Conservation (phyloP, 1,140 invertebrate genomes). For the Cherax destructor region DNA sequence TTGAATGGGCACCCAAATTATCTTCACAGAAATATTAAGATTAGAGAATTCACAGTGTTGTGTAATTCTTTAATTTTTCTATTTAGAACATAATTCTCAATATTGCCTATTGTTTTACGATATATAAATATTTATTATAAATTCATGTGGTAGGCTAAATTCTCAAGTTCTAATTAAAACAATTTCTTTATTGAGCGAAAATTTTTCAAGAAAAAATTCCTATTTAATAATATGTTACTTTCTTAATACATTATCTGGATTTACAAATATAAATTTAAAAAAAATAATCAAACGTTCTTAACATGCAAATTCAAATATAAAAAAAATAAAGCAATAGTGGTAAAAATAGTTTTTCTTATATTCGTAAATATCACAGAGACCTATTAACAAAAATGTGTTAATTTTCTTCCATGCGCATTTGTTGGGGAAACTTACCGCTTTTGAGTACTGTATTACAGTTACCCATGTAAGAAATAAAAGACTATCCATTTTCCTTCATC, state of each 20-base stretch:
- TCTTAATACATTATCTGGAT: background rate
- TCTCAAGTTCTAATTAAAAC: background rate
- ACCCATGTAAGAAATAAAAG: background rate
- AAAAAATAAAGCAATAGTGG: background rate
- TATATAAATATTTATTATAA: slow-evolving; percentile 14
- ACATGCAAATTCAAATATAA: background rate
- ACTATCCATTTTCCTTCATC: background rate
- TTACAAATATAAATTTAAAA: background rate
- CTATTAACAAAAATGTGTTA: background rate
- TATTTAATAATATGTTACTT: background rate
- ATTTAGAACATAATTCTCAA: background rate
- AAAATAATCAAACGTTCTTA: background rate
- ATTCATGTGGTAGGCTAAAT: background rate
- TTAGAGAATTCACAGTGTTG: background rate
- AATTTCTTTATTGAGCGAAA: background rate
- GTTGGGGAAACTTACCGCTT: no score
- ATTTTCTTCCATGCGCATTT: no score
- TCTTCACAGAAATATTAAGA: background rate
- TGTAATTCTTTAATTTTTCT: background rate
- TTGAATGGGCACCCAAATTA: background rate
- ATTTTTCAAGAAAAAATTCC: background rate
- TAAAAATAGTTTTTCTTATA: background rate
- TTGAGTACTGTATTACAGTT: background rate
- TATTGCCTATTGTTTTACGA: background rate
- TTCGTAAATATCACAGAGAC: background rate